Base-by-base conservation (phyloP, 2,797 vertebrate species). In the Triplophysa bombifrons region DNA sequence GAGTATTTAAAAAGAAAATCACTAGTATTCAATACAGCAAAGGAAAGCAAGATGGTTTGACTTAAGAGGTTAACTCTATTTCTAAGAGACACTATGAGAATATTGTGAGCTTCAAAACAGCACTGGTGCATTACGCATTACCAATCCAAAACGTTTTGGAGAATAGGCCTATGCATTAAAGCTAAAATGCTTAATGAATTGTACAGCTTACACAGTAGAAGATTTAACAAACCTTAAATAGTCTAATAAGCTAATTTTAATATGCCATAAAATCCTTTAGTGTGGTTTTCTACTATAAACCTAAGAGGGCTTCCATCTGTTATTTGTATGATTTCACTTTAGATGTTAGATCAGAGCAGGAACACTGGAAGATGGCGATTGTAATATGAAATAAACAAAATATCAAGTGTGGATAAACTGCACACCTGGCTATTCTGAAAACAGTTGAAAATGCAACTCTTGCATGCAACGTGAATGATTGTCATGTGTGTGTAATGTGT, bases 301-400 rank as follows among this genome's bases (percentile, higher is more conserved):
- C 95, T 95, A 68, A 95, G 95, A 83, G 95, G 94, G 84, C 92
- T 96, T 95, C 95, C 4, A 88, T 95, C 85, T 97, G 98, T 91
- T 95, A 96, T 88, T 93, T 85, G 90, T 97, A 93, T 85, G 88
- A 95, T 84, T 91, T 92, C 68, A 94, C 95, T 72, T 90, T 94
- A 86, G 94, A 95, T 81, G 93, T 96, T 78, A 94, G 92, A 56
- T 94, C 95, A 86, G 95, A 84, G 96, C 91, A 5, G 96, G 96
- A 87, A 91, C 96, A 34, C 90, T 93, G 81, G 95, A 96, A 95
- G 82, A 93, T 96, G 80, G 94, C 7, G 8, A 38, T 94, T 95
- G 78, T 95, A 82, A 96, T 30, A 98, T 81, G 95, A 73, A 97
- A 96, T 84, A 96, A 95, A 14, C 55, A 95, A 94, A 79, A 95